Conservation (phyloP, 2,888 invertebrate species). For the Nemotelus nigrinus region DNA sequence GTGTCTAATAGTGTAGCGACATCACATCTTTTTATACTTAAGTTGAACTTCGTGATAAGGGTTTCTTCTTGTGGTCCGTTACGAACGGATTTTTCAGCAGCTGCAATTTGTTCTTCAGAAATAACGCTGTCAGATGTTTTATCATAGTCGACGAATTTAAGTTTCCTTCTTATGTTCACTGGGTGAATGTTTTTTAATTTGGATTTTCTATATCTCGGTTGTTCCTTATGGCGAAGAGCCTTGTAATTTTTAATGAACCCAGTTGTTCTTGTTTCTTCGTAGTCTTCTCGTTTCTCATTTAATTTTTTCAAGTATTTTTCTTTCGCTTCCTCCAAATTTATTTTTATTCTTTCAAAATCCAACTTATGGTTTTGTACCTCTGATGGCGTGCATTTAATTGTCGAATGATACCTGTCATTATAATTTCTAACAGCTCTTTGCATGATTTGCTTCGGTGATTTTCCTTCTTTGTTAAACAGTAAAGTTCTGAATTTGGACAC, state of each 20-base stretch:
- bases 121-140: too few species aligned
- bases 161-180: too few species aligned
- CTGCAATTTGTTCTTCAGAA: too few species aligned
- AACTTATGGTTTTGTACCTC: neutral
- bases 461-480: neutral
- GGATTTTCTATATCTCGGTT: slow-evolving; percentile 33
- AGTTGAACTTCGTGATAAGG: too few species aligned
- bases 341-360: neutral
- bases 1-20: too few species aligned
- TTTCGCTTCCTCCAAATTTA: neutral
- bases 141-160: too few species aligned
- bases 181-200: neutral
- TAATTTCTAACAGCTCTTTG: neutral
- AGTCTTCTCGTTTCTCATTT: neutral
- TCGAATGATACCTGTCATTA: neutral
- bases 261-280: slow-evolving; percentile 1
- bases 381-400: neutral
- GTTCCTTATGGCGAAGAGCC: slow-evolving; percentile 21
- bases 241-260: slow-evolving; percentile 40
- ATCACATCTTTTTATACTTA: too few species aligned
- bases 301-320: neutral
- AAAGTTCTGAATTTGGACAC: neutral
- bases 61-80: too few species aligned
- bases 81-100: too few species aligned
- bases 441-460: neutral